Evolutionary conservation across 2,888 invertebrate species (phyloP), one percentile per base, ranked within the genome.

Genomic region (Ochropleura leucogaster): DNA sequence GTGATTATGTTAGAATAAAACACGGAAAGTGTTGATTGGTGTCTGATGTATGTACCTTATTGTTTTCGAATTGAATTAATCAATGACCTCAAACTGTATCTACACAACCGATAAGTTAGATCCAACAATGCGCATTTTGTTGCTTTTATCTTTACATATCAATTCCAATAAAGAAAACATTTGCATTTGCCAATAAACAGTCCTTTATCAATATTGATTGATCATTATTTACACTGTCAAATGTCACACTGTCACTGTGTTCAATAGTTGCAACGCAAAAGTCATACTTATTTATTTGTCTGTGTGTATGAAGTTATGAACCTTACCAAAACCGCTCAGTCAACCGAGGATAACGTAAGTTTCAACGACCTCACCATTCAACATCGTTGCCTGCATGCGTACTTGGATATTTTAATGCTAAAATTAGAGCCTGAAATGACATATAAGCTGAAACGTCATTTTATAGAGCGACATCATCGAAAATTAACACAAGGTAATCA

Each of bases 321-420:
- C 47, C 62, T 66, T 53, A 59, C 16, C 47, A 68, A 71, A 68
- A 62, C n/a, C 20, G 71, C 64, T 40, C n/a, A 12, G 71, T 76
- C 77, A 80, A 65, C 51, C 40, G 53, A 60, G 16, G 63, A 67
- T 70, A 55, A 55, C 49, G n/a, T 81, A 70, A 70, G 30, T 65
- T 55, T 55, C 64, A 30, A 81, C 40, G 59, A 76, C 70, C 77
- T 64, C 53, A 51, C 1, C 30, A 51, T 40, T 69, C 18, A 51
- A 20, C 18, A 20, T 49, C 46, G 60, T 60, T 60, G 47, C 16
- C 30, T 65, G 30, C 59, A 42, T 67, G 10, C 42, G 18, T 65
- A 44, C 53, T 59, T 71, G 8, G 18, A 20, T 49, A 67, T 20
- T 67, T 60, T 40, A 42, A 53, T 18, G 47, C 4, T 57, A 40